Percentiles rank a stretch among this genome's conserved stretches.
These are phyloP conservation scores for Lamproptera curius DNA, from an alignment of 2,888 invertebrate species.

Conservation along the genomic window DNA sequence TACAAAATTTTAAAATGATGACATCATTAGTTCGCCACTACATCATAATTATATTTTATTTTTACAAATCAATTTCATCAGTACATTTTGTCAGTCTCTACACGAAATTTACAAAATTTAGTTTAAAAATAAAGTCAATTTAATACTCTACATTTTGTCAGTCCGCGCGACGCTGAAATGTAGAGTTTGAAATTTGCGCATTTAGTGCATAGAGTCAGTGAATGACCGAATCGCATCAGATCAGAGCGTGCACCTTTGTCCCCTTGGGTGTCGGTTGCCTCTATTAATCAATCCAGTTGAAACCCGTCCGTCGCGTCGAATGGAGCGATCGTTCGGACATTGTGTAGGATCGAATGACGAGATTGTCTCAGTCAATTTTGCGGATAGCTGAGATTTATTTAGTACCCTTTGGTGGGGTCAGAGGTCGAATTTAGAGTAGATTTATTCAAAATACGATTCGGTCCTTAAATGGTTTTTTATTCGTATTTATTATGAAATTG, in stretches of 20 bases:
- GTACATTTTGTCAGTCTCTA: too few relatives aligned
- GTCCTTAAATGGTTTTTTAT: not conserved
- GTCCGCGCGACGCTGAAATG: too few relatives aligned
- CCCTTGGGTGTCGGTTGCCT: not conserved
- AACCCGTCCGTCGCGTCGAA: constrained; percentile 3
- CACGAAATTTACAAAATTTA: too few relatives aligned
- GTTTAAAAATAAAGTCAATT: too few relatives aligned
- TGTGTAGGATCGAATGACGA: not conserved
- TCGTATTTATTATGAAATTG: not conserved
- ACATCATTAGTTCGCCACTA: too few relatives aligned
- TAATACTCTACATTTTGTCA: too few relatives aligned
- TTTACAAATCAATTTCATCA: too few relatives aligned
- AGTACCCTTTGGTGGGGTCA: too few relatives aligned
- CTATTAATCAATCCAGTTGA: constrained; percentile 15
- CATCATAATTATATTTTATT: too few relatives aligned
- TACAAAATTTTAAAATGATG: too few relatives aligned
- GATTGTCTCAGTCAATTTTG: not conserved
- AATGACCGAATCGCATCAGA: not conserved
- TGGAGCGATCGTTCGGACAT: not conserved
- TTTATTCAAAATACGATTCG: not conserved
- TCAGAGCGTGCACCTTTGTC: not conserved
- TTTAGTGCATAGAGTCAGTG: not conserved
- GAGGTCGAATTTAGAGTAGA: not conserved
- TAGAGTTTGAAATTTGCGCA: too few relatives aligned
- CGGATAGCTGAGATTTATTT: too few relatives aligned